These are phyloP conservation scores for Micronycteris hirsuta DNA, from an alignment of 2,113 vertebrate species.

Conservation along the genomic window DNA sequence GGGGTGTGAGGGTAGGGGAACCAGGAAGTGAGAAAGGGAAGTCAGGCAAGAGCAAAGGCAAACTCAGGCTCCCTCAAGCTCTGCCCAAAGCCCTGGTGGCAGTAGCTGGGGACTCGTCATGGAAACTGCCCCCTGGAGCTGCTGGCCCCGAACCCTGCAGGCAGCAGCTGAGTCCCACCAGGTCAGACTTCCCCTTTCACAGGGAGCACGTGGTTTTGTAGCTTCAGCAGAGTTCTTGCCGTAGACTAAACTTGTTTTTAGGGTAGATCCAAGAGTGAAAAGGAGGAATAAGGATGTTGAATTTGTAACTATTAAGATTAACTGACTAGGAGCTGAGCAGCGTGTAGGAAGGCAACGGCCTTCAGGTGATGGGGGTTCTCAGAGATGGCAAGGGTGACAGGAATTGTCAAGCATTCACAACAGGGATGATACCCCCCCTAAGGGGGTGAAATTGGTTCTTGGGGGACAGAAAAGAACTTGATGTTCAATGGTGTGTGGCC, in stretches of 20 bases:
- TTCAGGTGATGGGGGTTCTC: not conserved
- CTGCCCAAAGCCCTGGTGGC: not conserved
- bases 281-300: not conserved
- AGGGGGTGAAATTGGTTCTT: not conserved
- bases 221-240: not conserved
- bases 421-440: not conserved
- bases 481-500: not conserved
- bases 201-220: not conserved
- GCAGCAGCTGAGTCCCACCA: not conserved
- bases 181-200: not conserved
- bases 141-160: not conserved
- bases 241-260: not conserved
- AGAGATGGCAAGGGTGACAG: not conserved
- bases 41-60: not conserved
- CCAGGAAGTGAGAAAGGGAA: conserved; percentile 46
- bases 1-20: not conserved
- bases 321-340: not conserved
- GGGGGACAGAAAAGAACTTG: not conserved
- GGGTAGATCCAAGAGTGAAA: not conserved
- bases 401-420: not conserved
- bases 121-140: not conserved
- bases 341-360: not conserved
- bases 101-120: not conserved
- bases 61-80: not conserved
- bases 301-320: not conserved